phyloP scores from a whole-genome alignment of 2,888 invertebrate species.

The Leptopilina syphax region DNA sequence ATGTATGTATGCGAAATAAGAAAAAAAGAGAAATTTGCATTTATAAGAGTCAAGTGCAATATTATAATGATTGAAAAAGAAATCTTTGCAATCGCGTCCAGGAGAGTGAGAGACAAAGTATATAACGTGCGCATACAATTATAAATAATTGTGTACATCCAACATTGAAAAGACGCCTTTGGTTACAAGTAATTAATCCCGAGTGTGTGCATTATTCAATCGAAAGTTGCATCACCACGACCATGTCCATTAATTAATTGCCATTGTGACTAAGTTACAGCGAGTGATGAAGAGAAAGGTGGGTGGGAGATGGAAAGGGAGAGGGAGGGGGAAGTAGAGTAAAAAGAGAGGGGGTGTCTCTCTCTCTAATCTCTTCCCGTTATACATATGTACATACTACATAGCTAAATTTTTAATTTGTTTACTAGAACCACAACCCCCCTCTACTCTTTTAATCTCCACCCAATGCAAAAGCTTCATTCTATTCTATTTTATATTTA shows the following conservation, averaged over 20 bases:
- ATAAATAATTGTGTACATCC: constrained; percentile 38
- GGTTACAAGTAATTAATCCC: constrained; percentile 41
- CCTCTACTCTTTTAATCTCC: background rate
- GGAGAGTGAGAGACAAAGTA: background rate
- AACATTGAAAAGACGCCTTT: constrained; percentile 34
- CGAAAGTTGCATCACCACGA: constrained; percentile 41
- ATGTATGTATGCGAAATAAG: background rate
- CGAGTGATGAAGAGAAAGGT: background rate
- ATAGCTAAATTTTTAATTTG: too few relatives aligned
- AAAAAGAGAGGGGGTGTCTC: background rate
- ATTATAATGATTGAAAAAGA: constrained; percentile 10
- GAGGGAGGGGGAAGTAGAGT: background rate
- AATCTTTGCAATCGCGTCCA: constrained; percentile 1
- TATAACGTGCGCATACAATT: constrained; percentile 40
- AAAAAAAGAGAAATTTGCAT: background rate
- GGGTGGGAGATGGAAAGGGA: background rate
- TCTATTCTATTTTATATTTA: too few relatives aligned
- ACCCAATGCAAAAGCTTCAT: too few relatives aligned
- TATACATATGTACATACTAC: background rate
- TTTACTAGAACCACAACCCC: too few relatives aligned
- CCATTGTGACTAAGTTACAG: constrained; percentile 46
- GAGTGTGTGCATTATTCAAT: constrained; percentile 48
- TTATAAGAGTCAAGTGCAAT: constrained; percentile 27
- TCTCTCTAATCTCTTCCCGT: background rate
- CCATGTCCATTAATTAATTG: constrained; percentile 45